These are phyloP conservation scores for Gymnocheta viridis DNA, from an alignment of 2,888 invertebrate genomes.

Conservation along the genomic window DNA sequence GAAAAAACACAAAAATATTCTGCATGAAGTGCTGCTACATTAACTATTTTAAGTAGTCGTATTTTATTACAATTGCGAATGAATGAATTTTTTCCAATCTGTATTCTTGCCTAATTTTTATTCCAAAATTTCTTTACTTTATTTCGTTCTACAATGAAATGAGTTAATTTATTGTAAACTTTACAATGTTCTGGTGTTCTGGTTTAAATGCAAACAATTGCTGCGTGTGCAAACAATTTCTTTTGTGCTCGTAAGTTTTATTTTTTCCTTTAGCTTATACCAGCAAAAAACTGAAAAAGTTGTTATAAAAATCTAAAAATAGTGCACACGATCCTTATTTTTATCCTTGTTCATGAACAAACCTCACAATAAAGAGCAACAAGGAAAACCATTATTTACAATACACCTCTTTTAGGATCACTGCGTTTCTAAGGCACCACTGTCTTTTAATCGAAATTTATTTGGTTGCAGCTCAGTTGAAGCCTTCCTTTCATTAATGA, in stretches of 20 bases:
- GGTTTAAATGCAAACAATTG: slow-evolving; percentile 37
- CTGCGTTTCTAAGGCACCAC: too few species aligned
- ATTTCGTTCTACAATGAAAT: background rate
- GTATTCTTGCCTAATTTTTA: background rate
- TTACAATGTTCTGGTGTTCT: background rate
- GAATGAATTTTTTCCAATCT: background rate
- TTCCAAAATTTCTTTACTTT: background rate
- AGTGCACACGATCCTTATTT: too few species aligned
- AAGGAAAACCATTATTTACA: too few species aligned
- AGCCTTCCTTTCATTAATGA: background rate
- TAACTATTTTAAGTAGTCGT: background rate
- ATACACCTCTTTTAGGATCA: too few species aligned
- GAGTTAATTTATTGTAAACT: background rate
- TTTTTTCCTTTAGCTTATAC: background rate
- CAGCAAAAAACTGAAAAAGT: background rate
- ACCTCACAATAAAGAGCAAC: too few species aligned
- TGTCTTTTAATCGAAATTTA: too few species aligned
- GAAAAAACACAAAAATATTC: background rate
- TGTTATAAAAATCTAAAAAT: too few species aligned
- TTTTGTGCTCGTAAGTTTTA: background rate
- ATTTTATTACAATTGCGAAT: background rate
- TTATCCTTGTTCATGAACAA: too few species aligned
- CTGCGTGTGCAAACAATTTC: background rate
- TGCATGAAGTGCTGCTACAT: background rate
- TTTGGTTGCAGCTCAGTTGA: background rate